Percentiles rank a stretch among this genome's conserved stretches.
These are phyloP conservation scores for Entomobrya multifasciata DNA, from an alignment of 2,888 invertebrate species.

Conservation along the genomic window DNA sequence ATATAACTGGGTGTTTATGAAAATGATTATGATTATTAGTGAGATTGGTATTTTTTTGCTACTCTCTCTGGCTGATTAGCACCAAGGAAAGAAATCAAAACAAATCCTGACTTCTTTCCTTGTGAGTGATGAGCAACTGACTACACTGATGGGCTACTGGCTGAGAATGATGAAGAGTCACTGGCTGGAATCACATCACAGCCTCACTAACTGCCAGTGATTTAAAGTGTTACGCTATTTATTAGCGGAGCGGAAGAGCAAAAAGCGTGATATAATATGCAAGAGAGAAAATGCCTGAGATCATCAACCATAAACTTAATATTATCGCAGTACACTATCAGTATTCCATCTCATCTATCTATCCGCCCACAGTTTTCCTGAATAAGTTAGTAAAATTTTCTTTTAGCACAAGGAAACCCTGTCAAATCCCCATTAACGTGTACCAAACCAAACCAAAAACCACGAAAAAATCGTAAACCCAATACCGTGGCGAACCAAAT, in stretches of 20 bases:
- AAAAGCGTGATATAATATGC: slow-evolving; percentile 35
- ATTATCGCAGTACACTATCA: too few relatives aligned
- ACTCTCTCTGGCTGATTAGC: neutral
- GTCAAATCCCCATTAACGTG: slow-evolving; percentile 58
- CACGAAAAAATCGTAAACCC: slow-evolving; percentile 32
- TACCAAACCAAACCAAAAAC: slow-evolving; percentile 58
- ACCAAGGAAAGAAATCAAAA: slow-evolving; percentile 48
- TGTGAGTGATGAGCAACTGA: slow-evolving; percentile 30
- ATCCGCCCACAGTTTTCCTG: slow-evolving; percentile 68
- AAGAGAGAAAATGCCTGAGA: slow-evolving; percentile 50
- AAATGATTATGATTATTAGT: neutral
- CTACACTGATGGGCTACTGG: slow-evolving; percentile 55
- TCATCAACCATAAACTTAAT: slow-evolving; percentile 32
- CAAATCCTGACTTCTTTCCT: slow-evolving; percentile 16
- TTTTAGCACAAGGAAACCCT: slow-evolving; percentile 45
- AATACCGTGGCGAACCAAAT: slow-evolving; percentile 54
- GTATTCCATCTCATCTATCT: slow-evolving; percentile 52
- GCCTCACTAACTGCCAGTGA: slow-evolving; percentile 73
- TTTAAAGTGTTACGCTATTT: slow-evolving; percentile 74
- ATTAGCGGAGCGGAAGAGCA: slow-evolving; percentile 60
- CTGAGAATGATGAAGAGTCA: slow-evolving; percentile 33
- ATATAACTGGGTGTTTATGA: slow-evolving; percentile 6
- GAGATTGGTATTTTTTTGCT: neutral
- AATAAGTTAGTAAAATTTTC: slow-evolving; percentile 42
- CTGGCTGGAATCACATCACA: slow-evolving; percentile 75